These are phyloP conservation scores for Cryptoleucopteryx plumbea DNA, from an alignment of 2,113 vertebrate species.

Conservation along the genomic window DNA sequence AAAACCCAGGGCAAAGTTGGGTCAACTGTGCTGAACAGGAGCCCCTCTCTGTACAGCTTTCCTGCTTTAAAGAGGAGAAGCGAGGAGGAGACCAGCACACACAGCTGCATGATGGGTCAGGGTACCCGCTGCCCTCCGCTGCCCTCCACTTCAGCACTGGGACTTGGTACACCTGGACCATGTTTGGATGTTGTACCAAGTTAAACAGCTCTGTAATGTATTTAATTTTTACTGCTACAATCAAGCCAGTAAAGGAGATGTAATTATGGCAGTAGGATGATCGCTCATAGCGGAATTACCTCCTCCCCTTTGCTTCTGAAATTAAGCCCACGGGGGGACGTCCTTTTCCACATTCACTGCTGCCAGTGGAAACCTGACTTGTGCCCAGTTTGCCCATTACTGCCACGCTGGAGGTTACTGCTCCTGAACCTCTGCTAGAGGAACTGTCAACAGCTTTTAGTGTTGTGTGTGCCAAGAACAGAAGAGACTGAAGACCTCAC, in stretches of 20 bases:
- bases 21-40: not conserved
- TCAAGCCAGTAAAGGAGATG: not conserved
- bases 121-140: not conserved
- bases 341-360: not conserved
- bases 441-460: not conserved
- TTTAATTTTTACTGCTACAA: not conserved
- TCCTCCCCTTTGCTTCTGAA: not conserved
- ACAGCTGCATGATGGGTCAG: not conserved
- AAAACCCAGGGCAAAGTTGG: not conserved
- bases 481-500: not conserved
- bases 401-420: not conserved
- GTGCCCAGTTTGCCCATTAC: not conserved
- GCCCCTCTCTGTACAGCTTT: not conserved
- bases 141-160: not conserved
- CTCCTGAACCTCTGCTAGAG: not conserved
- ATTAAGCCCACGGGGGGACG: not conserved
- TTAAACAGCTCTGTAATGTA: accelerated
- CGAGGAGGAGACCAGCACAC: not conserved
- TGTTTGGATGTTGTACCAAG: not conserved
- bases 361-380: not conserved
- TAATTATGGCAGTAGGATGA: not conserved
- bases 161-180: not conserved
- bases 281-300: not conserved
- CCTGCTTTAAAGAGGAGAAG: slow-evolving; percentile 7
- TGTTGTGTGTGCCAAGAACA: too few species aligned